phyloP scores from a whole-genome alignment of 2,113 vertebrate species.

The Sorex araneus region DNA sequence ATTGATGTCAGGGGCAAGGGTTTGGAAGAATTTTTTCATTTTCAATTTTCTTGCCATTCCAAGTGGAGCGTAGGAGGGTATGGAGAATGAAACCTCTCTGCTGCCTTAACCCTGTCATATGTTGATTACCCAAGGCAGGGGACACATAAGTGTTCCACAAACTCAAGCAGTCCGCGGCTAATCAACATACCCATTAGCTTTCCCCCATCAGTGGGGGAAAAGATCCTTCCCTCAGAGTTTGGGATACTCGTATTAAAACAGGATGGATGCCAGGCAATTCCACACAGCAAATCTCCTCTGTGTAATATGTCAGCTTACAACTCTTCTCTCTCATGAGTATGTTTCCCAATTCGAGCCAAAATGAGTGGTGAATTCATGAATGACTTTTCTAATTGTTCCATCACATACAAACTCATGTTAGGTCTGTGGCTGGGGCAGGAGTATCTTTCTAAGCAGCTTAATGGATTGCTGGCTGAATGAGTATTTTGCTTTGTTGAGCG shows the following conservation, averaged over 20 bases:
- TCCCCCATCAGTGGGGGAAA: background rate
- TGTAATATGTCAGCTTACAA: background rate
- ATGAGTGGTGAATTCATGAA: background rate
- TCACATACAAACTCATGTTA: background rate
- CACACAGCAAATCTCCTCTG: background rate
- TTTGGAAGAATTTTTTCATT: background rate
- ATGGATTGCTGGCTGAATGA: constrained; percentile 31
- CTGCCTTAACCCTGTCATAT: too few species aligned
- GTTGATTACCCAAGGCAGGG: too few species aligned
- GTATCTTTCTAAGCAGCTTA: constrained; percentile 46
- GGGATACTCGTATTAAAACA: background rate
- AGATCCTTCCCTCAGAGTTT: background rate
- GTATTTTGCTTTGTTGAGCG: constrained; percentile 24
- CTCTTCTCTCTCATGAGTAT: too few species aligned
- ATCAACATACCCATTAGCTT: background rate
- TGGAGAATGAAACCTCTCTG: background rate
- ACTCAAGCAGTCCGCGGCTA: too few species aligned
- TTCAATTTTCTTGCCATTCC: too few species aligned
- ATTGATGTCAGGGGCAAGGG: background rate
- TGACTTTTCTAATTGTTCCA: constrained; percentile 40
- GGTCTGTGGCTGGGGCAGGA: background rate
- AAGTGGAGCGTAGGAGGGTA: too few species aligned
- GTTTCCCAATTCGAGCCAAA: constrained; percentile 31
- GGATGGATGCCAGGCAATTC: background rate
- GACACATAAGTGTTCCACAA: too few species aligned